A percentile compares a stretch with the other conserved stretches of the same genome.
These are phyloP conservation scores for Stictocephala bisonia DNA, from an alignment of 2,888 invertebrate genomes.

Conservation along the genomic window DNA sequence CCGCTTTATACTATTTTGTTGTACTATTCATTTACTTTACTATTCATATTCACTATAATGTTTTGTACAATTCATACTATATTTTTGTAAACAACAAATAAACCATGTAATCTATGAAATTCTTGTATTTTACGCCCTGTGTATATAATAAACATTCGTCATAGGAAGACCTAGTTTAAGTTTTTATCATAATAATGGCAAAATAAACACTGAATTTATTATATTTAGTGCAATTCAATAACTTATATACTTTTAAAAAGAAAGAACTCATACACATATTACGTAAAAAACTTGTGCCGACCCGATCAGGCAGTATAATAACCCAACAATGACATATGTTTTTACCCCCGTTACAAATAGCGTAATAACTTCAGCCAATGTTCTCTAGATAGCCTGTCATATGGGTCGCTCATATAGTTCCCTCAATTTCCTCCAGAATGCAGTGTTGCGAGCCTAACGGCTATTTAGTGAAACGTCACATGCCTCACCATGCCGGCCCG, in stretches of 20 bases:
- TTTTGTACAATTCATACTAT: neutral
- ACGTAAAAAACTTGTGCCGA: neutral
- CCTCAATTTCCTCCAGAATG: neutral
- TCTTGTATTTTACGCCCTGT: neutral
- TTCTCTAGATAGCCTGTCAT: neutral
- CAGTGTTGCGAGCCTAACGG: neutral
- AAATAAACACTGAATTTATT: too few species aligned
- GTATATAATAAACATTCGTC: too few species aligned
- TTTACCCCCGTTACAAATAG: neutral
- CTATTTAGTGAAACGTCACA: neutral
- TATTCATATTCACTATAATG: neutral
- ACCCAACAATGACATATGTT: neutral
- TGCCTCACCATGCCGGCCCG: neutral
- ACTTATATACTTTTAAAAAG: neutral
- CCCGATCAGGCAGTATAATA: neutral
- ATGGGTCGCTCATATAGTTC: neutral
- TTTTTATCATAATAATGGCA: too few species aligned
- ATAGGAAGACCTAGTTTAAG: too few species aligned
- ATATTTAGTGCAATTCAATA: too few species aligned
- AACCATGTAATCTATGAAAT: too few species aligned
- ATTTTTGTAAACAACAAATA: too few species aligned
- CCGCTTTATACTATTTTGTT: too few species aligned
- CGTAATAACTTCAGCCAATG: conserved; percentile 3
- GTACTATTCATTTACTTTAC: neutral
- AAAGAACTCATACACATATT: neutral